phyloP scores from a whole-genome alignment of 2,797 vertebrate genomes.

The Clarias fuscus region DNA sequence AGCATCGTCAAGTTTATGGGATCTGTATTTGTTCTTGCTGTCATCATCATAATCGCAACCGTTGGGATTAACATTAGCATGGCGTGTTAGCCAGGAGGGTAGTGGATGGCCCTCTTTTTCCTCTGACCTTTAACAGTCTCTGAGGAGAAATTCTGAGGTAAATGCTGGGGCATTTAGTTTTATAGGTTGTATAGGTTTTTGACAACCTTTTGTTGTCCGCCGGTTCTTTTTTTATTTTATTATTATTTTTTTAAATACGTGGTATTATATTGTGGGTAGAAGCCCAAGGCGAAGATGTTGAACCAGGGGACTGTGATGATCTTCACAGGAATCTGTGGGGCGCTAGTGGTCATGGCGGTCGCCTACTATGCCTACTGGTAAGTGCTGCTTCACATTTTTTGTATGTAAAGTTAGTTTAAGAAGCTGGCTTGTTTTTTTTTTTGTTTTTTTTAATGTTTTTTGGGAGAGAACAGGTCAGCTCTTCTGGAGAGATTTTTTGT shows the following conservation, averaged over 20 bases:
- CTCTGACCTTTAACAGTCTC: neutral
- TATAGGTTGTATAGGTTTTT: neutral
- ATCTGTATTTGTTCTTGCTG: conserved; percentile 44
- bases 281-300: conserved; percentile 73
- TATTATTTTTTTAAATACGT: neutral
- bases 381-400: conserved; percentile 63
- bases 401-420: neutral
- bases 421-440: neutral
- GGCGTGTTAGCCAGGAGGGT: conserved; percentile 46
- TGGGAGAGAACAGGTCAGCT: too few species aligned
- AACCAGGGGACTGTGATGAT: conserved; percentile 84
- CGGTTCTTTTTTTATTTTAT: neutral
- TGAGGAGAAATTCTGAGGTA: neutral
- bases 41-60: conserved; percentile 67
- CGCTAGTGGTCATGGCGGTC: conserved; percentile 84
- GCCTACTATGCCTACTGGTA: conserved; percentile 95
- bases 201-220: too few species aligned
- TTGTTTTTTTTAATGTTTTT: neutral
- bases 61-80: conserved; percentile 69
- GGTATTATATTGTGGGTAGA: neutral
- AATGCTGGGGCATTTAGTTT: neutral
- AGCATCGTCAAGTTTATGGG: conserved; percentile 11
- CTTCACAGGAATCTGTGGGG: conserved; percentile 86
- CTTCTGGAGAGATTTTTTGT: too few species aligned
- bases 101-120: conserved; percentile 19